Evolutionary conservation across 2,113 vertebrate species (phyloP).

Genomic region (Archilochus colubris): DNA sequence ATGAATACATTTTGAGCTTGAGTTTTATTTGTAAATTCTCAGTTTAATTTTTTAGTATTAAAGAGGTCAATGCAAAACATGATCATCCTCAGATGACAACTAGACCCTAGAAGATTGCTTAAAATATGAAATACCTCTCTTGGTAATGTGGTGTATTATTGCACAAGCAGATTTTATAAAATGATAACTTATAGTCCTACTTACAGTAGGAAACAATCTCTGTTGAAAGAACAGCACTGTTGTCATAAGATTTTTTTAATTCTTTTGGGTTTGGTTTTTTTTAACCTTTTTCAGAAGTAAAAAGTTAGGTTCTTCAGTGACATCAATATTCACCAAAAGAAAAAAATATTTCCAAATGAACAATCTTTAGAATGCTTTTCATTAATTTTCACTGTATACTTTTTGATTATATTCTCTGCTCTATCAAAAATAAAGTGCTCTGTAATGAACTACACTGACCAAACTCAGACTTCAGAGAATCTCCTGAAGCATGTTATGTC

Average conservation of each 20-base stretch:
- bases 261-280: not conserved
- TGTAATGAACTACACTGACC: not conserved
- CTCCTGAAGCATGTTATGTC: not conserved
- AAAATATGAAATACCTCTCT: not conserved
- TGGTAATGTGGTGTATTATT: rapidly evolving
- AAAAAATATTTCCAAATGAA: not conserved
- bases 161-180: not conserved
- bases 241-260: not conserved
- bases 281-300: not conserved
- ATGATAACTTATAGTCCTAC: not conserved
- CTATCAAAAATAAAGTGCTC: not conserved
- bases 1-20: not conserved
- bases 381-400: too few species aligned
- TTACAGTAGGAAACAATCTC: not conserved
- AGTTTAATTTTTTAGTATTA: not conserved
- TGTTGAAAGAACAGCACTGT: not conserved
- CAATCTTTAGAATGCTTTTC: not conserved
- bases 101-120: not conserved
- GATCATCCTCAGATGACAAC: not conserved
- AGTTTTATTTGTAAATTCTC: not conserved
- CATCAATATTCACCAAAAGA: not conserved
- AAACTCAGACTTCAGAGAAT: not conserved
- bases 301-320: not conserved
- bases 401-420: not conserved
- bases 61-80: not conserved